These are phyloP conservation scores for Cosmopolites sordidus DNA, from an alignment of 2,888 invertebrate species.

Conservation along the genomic window DNA sequence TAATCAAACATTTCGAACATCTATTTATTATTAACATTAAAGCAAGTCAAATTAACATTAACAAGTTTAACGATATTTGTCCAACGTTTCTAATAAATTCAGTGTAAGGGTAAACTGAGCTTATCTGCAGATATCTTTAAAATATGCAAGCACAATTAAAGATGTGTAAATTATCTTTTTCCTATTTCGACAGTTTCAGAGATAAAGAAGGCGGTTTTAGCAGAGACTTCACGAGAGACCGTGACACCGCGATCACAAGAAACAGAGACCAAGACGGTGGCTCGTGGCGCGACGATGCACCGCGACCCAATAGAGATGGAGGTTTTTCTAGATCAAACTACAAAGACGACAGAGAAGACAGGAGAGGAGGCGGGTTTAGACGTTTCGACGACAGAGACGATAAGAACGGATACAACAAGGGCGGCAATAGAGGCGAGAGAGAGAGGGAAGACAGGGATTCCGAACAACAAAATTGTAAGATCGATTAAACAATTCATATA, in stretches of 20 bases:
- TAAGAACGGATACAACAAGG: slow-evolving; percentile 27
- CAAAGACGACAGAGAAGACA: slow-evolving; percentile 35
- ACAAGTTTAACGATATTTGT: no score
- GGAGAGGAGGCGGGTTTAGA: slow-evolving; percentile 34
- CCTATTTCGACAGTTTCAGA: slow-evolving; percentile 36
- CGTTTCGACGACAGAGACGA: slow-evolving; percentile 33
- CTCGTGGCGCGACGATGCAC: slow-evolving; percentile 44
- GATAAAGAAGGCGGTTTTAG: slow-evolving; percentile 43
- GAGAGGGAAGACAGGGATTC: slow-evolving; percentile 27
- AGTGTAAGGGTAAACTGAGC: no score
- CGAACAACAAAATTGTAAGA: slow-evolving; percentile 6
- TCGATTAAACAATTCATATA: no score
- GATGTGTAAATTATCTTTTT: no score
- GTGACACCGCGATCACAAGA: slow-evolving; percentile 38
- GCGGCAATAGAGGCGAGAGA: slow-evolving; percentile 17
- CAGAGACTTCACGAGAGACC: slow-evolving; percentile 44
- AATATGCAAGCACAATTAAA: no score
- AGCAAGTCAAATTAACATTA: no score
- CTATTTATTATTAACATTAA: no score
- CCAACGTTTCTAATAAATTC: no score
- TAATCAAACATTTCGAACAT: no score
- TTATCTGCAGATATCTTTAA: no score
- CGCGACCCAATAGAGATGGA: slow-evolving; percentile 9
- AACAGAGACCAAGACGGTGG: slow-evolving; percentile 25
- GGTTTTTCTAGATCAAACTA: slow-evolving; percentile 29